These are phyloP conservation scores for Drosophila repleta DNA, from an alignment of 1,140 invertebrate genomes.

Conservation along the genomic window DNA sequence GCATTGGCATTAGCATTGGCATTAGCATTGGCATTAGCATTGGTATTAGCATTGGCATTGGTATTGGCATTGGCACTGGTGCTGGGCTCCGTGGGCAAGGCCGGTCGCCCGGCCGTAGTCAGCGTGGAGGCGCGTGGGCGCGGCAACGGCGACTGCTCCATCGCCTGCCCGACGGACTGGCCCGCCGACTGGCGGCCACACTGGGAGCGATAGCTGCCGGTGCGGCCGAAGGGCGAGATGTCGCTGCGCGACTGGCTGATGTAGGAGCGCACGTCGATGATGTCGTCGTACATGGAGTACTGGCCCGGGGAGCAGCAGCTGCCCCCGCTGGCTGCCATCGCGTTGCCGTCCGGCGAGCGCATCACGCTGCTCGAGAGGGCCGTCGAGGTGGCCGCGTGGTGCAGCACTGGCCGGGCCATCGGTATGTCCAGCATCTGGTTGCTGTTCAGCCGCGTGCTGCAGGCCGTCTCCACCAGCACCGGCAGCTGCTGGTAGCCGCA, in stretches of 20 bases:
- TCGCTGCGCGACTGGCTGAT: slow-evolving; percentile 88
- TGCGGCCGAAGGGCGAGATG: slow-evolving; percentile 86
- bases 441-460: slow-evolving; percentile 32
- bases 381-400: slow-evolving; percentile 71
- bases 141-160: slow-evolving; percentile 84
- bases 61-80: slow-evolving; percentile 21
- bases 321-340: background rate
- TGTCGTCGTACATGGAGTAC: slow-evolving; percentile 84
- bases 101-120: slow-evolving; percentile 31
- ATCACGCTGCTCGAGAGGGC: slow-evolving; percentile 58
- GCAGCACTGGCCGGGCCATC: slow-evolving; percentile 53
- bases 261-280: slow-evolving; percentile 88
- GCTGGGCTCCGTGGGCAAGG: slow-evolving; percentile 36
- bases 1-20: slow-evolving; percentile 14
- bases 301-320: slow-evolving; percentile 78
- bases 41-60: slow-evolving; percentile 19
- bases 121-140: slow-evolving; percentile 86
- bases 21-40: slow-evolving; percentile 13
- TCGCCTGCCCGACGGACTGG: background rate
- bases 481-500: slow-evolving; percentile 87
- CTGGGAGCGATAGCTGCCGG: slow-evolving; percentile 87
- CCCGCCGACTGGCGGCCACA: slow-evolving; percentile 84
- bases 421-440: slow-evolving; percentile 72
- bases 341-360: slow-evolving; percentile 59
- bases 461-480: slow-evolving; percentile 86